These are phyloP conservation scores for Harpagoxenus sublaevis DNA, from an alignment of 2,888 invertebrate species.

Conservation along the genomic window DNA sequence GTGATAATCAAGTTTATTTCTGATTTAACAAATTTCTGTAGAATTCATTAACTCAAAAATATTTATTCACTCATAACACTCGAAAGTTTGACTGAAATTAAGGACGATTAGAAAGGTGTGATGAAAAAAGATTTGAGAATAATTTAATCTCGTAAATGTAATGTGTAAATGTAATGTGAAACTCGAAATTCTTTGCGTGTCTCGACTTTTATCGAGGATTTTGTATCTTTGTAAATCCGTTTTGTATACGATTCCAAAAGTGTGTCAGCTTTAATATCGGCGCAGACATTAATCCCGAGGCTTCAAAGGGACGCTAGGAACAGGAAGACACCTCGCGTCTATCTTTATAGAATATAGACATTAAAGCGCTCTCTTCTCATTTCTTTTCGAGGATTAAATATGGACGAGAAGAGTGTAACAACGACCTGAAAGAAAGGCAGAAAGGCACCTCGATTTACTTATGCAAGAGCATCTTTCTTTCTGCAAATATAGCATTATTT, in stretches of 20 bases:
- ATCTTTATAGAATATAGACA: background rate
- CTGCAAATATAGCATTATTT: background rate
- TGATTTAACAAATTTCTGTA: background rate
- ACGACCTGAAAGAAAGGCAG: background rate
- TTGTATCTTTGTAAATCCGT: background rate
- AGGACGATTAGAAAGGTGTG: background rate
- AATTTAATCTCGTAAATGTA: background rate
- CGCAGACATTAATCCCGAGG: background rate
- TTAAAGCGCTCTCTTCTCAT: slow-evolving; percentile 17
- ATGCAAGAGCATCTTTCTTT: slow-evolving; percentile 5
- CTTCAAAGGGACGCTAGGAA: slow-evolving; percentile 17
- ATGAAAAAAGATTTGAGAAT: background rate
- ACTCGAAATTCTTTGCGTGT: background rate
- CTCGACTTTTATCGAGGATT: background rate
- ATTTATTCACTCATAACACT: background rate
- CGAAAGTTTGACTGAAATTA: background rate
- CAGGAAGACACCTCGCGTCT: background rate
- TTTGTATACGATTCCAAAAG: background rate
- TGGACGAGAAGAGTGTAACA: background rate
- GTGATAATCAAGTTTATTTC: background rate
- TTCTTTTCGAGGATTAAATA: slow-evolving; percentile 36
- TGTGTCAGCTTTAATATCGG: slow-evolving; percentile 7
- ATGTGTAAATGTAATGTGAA: background rate
- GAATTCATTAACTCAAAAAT: background rate
- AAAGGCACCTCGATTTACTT: background rate